Percentiles rank a stretch among this genome's conserved stretches.
These are phyloP conservation scores for Oscheius sp. DNA, from an alignment of 2,888 invertebrate genomes.

Conservation along the genomic window DNA sequence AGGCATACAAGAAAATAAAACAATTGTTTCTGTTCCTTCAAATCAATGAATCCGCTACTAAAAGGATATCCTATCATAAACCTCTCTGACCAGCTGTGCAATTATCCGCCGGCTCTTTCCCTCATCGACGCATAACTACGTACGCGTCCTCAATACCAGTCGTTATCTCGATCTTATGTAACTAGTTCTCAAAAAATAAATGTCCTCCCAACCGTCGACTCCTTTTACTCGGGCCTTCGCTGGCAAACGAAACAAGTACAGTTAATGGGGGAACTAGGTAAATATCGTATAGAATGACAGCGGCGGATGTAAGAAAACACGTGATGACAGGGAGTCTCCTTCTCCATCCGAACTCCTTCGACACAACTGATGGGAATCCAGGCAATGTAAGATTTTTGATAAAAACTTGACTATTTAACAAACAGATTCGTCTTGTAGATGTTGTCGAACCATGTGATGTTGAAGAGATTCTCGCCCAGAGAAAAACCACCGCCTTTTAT, in stretches of 20 bases:
- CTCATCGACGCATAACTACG: neutral
- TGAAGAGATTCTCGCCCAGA: constrained; percentile 26
- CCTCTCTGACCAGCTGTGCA: neutral
- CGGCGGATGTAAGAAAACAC: constrained; percentile 30
- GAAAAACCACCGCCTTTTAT: constrained; percentile 29
- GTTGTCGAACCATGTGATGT: constrained; percentile 32
- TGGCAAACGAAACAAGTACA: constrained; percentile 20
- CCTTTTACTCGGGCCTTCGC: constrained; percentile 21
- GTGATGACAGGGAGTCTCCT: constrained; percentile 32
- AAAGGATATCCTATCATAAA: too few relatives aligned
- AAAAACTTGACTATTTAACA: constrained; percentile 6
- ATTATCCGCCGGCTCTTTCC: neutral
- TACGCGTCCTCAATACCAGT: constrained; percentile 15
- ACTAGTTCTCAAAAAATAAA: neutral
- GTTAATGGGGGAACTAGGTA: neutral
- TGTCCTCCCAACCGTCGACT: constrained; percentile 1
- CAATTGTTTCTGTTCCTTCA: too few relatives aligned
- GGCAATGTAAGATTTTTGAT: constrained; percentile 7
- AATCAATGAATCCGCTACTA: too few relatives aligned
- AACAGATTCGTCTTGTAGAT: constrained; percentile 21
- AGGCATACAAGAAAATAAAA: too few relatives aligned
- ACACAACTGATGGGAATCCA: constrained; percentile 9
- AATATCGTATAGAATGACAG: constrained; percentile 27
- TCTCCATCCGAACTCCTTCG: constrained; percentile 24
- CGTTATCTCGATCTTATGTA: neutral